Evolutionary conservation across 64 coral and sea anemone genomes (phyloP), one percentile per base, ranked within the genome.

Genomic region (Montipora foliosa): DNA sequence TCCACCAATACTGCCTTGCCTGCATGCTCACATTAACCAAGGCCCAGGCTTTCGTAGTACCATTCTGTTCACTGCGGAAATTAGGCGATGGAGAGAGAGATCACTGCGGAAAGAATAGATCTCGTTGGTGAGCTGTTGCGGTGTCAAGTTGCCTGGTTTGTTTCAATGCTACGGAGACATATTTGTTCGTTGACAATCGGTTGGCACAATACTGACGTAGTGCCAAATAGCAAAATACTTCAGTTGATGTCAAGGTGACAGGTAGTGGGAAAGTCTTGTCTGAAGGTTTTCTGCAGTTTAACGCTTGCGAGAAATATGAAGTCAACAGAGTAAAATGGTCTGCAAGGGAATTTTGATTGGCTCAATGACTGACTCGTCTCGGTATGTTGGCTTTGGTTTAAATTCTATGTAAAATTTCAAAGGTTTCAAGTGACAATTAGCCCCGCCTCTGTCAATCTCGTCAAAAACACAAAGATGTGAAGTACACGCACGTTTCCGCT

Each of bases 401-500:
- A 92, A 85, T 74, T 77, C 15, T 83, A 73, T 69, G 80, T 77
- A 55, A 84, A 92, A 83, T 92, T 91, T 92, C 90, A 92, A 92
- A 84, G 60, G 90, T 83, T 50, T 92, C 80, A 92, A 85, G 90
- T 92, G 90, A 92, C 90, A 92, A 79, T 69, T 87, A 61, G 73
- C 82, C 76, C 15, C 92, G 84, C 92, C 92, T 93, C 92, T 80
- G 59, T 88, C 92, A 93, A 79, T 93, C 92, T 80, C 69, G 58
- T 93, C 60, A 67, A 64, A 87, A 93, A 87, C 79, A 93, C 83
- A 93, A 93, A 79, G 92, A 88, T 57, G 67, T 75, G 51, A 53
- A 88, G 92, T 59, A 73, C 61, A 68, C 52, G 50, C 53, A 52
- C 61, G 74, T 88, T 93, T 93, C 91, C 91, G 91, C 57, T 81